Base-by-base conservation (phyloP, 2,888 invertebrate genomes). In the Drosophila macrothrix region DNA sequence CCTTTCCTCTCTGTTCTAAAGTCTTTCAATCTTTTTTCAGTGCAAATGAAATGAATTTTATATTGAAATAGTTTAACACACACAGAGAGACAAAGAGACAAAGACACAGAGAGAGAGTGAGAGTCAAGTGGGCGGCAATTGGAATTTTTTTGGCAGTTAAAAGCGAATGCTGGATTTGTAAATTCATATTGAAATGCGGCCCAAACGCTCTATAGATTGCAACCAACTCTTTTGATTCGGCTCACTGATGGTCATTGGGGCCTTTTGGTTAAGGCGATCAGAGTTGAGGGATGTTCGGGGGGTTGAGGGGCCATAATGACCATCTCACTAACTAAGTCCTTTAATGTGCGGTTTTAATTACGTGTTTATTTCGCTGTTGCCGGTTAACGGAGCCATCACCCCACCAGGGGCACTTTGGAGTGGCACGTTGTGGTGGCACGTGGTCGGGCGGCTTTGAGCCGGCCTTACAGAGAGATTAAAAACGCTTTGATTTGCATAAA, bases 341-440 rank as follows among this genome's bases (percentile, higher is more conserved):
- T 84, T 88, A 84, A 75, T 58, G 71, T 84, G 88, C 83, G 83
- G 83, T 88, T 88, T 84, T 84, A 88, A 88, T 84, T 84, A 84
- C 88, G 88, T 84, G 83, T 84, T 84, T 80, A 88, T 88, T 84
- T 67, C 80, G 71, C 77, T 75, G 70, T 77, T 72, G 53, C 39
- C 72, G 35, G 71, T 58, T 76, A 67, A 76, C n/a, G 29, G 12
- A 19, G 25, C 19, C 37, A 49, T 25, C 49, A 22, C 14, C 28
- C 49, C 28, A 53, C 29, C 22, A 41, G 7, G 22, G 16, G 46
- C 4, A 46, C 41, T 14, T 58, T 31, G 43, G 31, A 54, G 54
- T 67, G 76, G 83, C 73, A 76, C 78, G 69, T 67, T 66, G 52
- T 52, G 22, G 41, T 43, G 22, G 50, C 29, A 35, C 50, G 43